These are phyloP conservation scores for Ochropleura plecta DNA, from an alignment of 2,888 invertebrate species.

Conservation along the genomic window DNA sequence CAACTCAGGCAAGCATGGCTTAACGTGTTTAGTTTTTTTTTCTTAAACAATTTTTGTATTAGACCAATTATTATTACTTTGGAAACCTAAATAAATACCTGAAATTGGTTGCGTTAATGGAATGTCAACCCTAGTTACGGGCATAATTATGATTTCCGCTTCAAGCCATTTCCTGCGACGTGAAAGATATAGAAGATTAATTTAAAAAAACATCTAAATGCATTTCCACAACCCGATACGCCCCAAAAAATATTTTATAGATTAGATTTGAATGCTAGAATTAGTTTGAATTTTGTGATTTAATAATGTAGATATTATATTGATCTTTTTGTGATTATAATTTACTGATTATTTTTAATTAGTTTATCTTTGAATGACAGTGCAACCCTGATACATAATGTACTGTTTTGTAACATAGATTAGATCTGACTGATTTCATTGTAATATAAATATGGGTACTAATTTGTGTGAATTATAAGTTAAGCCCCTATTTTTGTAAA, in stretches of 20 bases:
- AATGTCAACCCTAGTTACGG: background rate
- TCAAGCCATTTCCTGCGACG: background rate
- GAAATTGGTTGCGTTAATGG: background rate
- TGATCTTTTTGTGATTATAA: constrained; percentile 33
- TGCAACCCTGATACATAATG: constrained; percentile 36
- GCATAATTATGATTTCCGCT: background rate
- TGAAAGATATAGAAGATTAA: constrained; percentile 13
- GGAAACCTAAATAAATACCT: background rate
- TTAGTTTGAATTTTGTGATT: constrained; percentile 30
- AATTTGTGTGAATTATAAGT: constrained; percentile 31
- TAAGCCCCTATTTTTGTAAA: background rate
- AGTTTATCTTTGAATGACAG: constrained; percentile 26
- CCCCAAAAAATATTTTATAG: background rate
- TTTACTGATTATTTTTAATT: constrained; percentile 37
- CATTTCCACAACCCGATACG: constrained; percentile 21
- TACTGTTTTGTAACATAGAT: constrained; percentile 36
- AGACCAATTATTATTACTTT: too few species aligned
- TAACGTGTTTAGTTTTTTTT: too few species aligned
- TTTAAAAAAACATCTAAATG: constrained; percentile 9
- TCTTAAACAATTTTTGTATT: too few species aligned
- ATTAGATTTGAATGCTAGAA: constrained; percentile 40
- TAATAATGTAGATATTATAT: constrained; percentile 16
- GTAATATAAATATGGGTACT: constrained; percentile 27
- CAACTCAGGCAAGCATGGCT: too few species aligned
- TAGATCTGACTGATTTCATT: constrained; percentile 44